Conservation (phyloP, 2,888 invertebrate genomes). For the Oxystoma pomonae region DNA sequence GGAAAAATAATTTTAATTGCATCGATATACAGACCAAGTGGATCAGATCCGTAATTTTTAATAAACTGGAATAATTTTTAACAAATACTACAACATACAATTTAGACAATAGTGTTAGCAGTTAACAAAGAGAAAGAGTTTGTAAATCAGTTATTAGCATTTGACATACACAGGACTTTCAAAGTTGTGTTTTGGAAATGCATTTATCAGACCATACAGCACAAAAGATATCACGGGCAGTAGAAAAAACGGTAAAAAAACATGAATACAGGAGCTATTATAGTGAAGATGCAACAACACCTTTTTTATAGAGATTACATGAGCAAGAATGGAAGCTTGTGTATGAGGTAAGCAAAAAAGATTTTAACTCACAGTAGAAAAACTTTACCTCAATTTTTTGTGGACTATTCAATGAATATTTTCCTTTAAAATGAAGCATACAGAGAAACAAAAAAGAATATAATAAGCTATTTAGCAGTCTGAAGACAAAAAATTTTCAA, state of each 20-base stretch:
- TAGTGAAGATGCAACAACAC: background rate
- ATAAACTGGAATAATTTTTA: background rate
- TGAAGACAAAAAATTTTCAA: background rate
- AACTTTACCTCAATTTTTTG: background rate
- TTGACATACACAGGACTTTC: background rate
- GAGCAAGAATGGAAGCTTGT: background rate
- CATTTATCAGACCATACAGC: background rate
- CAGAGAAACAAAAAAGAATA: background rate
- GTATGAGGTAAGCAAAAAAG: background rate
- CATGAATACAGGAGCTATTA: background rate
- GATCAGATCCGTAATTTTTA: background rate
- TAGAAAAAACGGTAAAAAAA: no score
- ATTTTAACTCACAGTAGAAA: background rate
- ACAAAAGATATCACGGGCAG: no score
- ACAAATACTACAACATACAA: background rate
- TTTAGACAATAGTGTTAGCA: no score
- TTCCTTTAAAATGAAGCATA: background rate
- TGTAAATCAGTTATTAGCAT: background rate
- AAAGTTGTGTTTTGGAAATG: background rate
- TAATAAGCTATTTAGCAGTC: no score
- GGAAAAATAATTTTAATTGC: no score
- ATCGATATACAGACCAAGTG: background rate
- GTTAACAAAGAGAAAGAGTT: no score
- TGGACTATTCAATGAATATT: background rate
- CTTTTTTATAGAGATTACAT: background rate